Percentiles rank a stretch among this genome's conserved stretches.
These are phyloP conservation scores for Bicyclus anynana DNA, from an alignment of 1,140 invertebrate genomes.

Conservation along the genomic window DNA sequence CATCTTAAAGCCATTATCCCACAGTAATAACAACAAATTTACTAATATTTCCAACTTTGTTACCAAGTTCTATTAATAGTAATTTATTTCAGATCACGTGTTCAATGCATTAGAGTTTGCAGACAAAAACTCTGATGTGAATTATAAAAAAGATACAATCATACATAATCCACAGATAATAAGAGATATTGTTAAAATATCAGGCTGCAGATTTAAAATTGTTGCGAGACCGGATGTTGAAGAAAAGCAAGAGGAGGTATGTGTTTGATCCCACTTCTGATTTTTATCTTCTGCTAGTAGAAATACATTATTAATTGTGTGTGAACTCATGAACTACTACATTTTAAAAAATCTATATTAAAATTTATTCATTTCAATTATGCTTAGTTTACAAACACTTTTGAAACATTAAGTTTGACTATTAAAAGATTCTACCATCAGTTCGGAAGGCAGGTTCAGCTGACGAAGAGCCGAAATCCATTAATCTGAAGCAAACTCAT, in stretches of 20 bases:
- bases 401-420: too few relatives aligned
- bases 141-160: constrained; percentile 49
- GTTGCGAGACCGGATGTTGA: constrained; percentile 69
- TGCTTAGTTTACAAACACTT: too few relatives aligned
- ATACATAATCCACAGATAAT: constrained; percentile 78
- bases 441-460: too few relatives aligned
- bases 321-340: too few relatives aligned
- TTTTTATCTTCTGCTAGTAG: constrained; percentile 1
- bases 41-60: background rate
- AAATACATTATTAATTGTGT: too few relatives aligned
- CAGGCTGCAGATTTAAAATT: constrained; percentile 79
- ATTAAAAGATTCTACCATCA: too few relatives aligned
- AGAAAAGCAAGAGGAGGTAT: constrained; percentile 57
- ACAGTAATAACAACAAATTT: too few relatives aligned
- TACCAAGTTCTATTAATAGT: background rate
- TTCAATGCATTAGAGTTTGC: constrained; percentile 83
- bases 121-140: constrained; percentile 72
- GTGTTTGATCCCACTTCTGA: constrained; percentile 9
- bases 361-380: too few relatives aligned
- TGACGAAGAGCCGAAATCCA: too few relatives aligned
- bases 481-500: too few relatives aligned
- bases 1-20: too few relatives aligned
- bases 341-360: too few relatives aligned
- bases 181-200: constrained; percentile 81
- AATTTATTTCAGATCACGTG: constrained; percentile 80